Conservation (phyloP, 2,797 vertebrate genomes). For the Enteromius radiatus region DNA sequence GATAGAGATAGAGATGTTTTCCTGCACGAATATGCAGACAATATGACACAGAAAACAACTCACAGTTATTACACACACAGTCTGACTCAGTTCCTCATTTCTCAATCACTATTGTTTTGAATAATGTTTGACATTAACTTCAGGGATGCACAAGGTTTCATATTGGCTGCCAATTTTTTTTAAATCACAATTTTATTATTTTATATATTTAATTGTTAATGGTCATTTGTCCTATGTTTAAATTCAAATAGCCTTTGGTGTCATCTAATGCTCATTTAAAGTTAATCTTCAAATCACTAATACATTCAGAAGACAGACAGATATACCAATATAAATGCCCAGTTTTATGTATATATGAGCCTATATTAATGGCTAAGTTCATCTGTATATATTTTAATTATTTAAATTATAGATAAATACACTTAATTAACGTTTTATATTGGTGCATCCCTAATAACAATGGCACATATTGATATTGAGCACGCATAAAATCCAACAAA, state of each 20-base stretch:
- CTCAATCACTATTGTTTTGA: constrained; percentile 24
- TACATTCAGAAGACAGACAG: background rate
- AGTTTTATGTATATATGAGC: background rate
- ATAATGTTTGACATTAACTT: constrained; percentile 24
- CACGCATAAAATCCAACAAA: background rate
- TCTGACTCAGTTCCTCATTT: constrained; percentile 18
- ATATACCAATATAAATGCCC: background rate
- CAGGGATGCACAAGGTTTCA: background rate
- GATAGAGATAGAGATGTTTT: constrained; percentile 31
- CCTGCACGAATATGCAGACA: constrained; percentile 29
- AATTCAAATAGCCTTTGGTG: background rate
- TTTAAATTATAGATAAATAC: background rate
- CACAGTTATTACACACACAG: background rate
- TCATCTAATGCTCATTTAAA: background rate
- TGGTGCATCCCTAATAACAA: background rate
- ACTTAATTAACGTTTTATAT: no score
- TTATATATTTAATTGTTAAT: background rate
- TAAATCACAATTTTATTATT: background rate
- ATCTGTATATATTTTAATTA: background rate
- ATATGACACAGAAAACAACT: constrained; percentile 8
- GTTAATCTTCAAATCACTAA: background rate
- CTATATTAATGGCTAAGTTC: background rate
- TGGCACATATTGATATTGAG: background rate
- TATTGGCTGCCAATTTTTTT: background rate
- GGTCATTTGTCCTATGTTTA: background rate